These are phyloP conservation scores for Dicroscelio sp. DNA, from an alignment of 2,888 invertebrate genomes.

Conservation along the genomic window DNA sequence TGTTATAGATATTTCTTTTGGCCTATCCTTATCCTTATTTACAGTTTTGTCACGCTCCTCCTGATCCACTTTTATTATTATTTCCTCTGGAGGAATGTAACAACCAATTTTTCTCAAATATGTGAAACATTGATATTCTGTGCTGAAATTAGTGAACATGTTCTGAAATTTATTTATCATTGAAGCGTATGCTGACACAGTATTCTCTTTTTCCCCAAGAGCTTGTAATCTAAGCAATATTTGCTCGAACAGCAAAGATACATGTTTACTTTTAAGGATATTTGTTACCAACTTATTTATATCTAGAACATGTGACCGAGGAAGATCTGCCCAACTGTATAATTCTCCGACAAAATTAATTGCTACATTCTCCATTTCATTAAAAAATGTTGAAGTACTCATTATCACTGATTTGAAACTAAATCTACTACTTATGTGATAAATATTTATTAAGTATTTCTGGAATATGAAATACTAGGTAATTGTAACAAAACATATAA, in stretches of 20 bases:
- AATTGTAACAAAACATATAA: too few relatives aligned
- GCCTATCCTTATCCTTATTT: too few relatives aligned
- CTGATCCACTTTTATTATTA: too few relatives aligned
- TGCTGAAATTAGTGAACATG: slow-evolving; percentile 39
- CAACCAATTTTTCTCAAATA: slow-evolving; percentile 2
- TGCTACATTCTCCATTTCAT: slow-evolving; percentile 35
- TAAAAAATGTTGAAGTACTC: too few relatives aligned
- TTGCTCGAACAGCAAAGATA: slow-evolving; percentile 37
- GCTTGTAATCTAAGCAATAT: slow-evolving; percentile 40
- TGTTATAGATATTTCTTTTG: too few relatives aligned
- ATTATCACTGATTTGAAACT: too few relatives aligned
- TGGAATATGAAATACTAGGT: too few relatives aligned
- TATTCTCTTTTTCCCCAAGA: slow-evolving; percentile 55
- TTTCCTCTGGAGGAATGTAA: slow-evolving; percentile 41
- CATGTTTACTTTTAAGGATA: not conserved
- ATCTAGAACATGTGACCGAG: slow-evolving; percentile 46
- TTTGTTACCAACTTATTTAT: slow-evolving; percentile 38
- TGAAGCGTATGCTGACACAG: slow-evolving; percentile 43
- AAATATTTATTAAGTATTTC: too few relatives aligned
- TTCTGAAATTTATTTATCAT: slow-evolving; percentile 40
- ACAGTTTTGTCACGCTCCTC: too few relatives aligned
- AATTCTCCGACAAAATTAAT: slow-evolving; percentile 27
- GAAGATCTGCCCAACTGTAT: slow-evolving; percentile 40
- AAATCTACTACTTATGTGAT: too few relatives aligned
- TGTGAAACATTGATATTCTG: slow-evolving; percentile 66